Evolutionary conservation across 1,140 invertebrate species (phyloP), one percentile per base, ranked within the genome.

Genomic region (Drosophila arawakana): DNA sequence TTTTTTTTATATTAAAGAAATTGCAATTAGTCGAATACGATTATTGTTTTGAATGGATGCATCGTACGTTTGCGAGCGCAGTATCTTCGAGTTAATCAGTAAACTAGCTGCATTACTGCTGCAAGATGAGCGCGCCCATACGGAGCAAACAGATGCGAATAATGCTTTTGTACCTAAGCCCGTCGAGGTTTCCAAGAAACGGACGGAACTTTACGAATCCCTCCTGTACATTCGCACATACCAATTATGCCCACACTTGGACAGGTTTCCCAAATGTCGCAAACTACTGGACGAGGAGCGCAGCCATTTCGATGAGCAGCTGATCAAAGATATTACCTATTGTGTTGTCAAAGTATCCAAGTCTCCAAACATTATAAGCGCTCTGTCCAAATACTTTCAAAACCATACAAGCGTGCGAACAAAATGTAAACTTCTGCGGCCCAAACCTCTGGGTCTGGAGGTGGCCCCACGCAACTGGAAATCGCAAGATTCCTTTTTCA

Each of bases 191-290:
- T 15, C 62, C 18, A 71, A 50, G 1, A 68, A 18, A 30, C 80
- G 83, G 34, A 44, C 35, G 7, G 61, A 73, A 65, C 79, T 88
- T 25, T 86, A 66, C 46, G 83, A 86, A 21, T 46, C 30, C 10
- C 37, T 83, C 8, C 34, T 88, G 7, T 18, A 18, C 39, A 8
- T 13, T 9, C 9, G 15, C 2, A 9, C 8, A 7, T 13, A 37
- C 3, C n/a, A 7, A 60, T 6, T 39, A 44, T 59, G 60, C 7
- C 69, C 18, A 2, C 35, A 6, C 4, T 25, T 34, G 15, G 44
- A 61, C 1, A 34, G 4, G 6, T 18, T 74, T 11, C 37, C 50
- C 0, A 34, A 18, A 15, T 69, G 57, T 13, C 35, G 49, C 11
- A 46, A 44, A n/a, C 25, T 49, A 7, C 3, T 84, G 6, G 25